phyloP scores from a whole-genome alignment of 2,113 vertebrate species.

The Synchiropus splendidus region DNA sequence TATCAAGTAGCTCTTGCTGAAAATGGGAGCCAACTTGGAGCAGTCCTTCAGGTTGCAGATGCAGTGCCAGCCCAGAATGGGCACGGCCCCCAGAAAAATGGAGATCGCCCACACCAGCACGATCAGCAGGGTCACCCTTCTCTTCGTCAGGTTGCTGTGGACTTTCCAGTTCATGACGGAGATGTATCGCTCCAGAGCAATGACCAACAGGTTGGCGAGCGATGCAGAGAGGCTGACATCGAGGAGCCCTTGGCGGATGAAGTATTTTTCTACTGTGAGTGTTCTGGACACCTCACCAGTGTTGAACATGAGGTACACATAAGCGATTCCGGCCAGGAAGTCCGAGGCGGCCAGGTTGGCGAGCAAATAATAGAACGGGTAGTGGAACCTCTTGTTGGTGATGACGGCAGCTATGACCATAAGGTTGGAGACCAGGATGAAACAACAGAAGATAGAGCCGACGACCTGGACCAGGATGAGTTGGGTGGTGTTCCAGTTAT shows the following conservation, averaged over 20 bases:
- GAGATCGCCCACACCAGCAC: constrained; percentile 83
- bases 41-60: constrained; percentile 80
- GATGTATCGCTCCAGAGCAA: constrained; percentile 91
- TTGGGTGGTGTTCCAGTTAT: constrained; percentile 69
- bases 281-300: constrained; percentile 76
- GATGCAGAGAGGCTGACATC: constrained; percentile 91
- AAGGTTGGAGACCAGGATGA: constrained; percentile 90
- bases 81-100: constrained; percentile 89
- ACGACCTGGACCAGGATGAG: constrained; percentile 78
- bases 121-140: constrained; percentile 87
- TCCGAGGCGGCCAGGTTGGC: constrained; percentile 91
- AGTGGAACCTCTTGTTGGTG: constrained; percentile 90
- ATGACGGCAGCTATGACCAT: constrained; percentile 89
- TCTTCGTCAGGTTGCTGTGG: constrained; percentile 90
- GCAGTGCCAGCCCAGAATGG: constrained; percentile 94
- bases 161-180: constrained; percentile 86
- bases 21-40: constrained; percentile 86
- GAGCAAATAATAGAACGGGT: constrained; percentile 92
- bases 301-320: constrained; percentile 94
- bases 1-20: constrained; percentile 89
- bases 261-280: constrained; percentile 80
- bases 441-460: constrained; percentile 85
- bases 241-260: constrained; percentile 88
- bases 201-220: constrained; percentile 83
- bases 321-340: constrained; percentile 92